Evolutionary conservation across 2,113 vertebrate genomes (phyloP).

Genomic region (Tinamus guttatus): DNA sequence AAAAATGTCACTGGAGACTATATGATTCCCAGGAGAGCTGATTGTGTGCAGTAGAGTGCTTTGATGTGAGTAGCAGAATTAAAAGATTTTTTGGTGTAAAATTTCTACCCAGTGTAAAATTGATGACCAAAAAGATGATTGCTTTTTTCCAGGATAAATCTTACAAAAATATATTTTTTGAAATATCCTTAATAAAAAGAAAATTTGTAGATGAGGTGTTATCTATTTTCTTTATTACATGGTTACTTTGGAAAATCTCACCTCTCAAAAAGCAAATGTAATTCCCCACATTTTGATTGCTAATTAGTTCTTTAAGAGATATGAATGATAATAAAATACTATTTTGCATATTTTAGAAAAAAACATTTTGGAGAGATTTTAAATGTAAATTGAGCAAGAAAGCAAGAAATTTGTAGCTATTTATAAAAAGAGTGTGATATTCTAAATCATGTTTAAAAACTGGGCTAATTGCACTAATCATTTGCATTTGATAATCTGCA

Average conservation of each 20-base stretch:
- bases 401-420: not conserved
- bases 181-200: not conserved
- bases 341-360: not conserved
- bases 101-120: not conserved
- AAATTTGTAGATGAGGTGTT: not conserved
- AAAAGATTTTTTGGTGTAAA: not conserved
- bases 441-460: accelerated
- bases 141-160: not conserved
- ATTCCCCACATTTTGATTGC: not conserved
- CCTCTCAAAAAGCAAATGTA: accelerated
- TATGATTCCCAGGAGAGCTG: not conserved
- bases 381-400: not conserved
- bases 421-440: not conserved
- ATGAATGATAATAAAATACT: not conserved
- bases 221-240: not conserved
- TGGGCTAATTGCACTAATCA: not conserved
- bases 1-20: not conserved
- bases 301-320: not conserved
- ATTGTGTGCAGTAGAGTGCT: not conserved
- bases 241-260: not conserved
- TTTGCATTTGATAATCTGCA: not conserved
- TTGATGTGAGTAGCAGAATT: not conserved
- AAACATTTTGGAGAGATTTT: not conserved
- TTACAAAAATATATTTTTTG: not conserved
- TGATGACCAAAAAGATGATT: not conserved